These are phyloP conservation scores for Troides oblongomaculatus DNA, from an alignment of 2,888 invertebrate genomes.

Conservation along the genomic window DNA sequence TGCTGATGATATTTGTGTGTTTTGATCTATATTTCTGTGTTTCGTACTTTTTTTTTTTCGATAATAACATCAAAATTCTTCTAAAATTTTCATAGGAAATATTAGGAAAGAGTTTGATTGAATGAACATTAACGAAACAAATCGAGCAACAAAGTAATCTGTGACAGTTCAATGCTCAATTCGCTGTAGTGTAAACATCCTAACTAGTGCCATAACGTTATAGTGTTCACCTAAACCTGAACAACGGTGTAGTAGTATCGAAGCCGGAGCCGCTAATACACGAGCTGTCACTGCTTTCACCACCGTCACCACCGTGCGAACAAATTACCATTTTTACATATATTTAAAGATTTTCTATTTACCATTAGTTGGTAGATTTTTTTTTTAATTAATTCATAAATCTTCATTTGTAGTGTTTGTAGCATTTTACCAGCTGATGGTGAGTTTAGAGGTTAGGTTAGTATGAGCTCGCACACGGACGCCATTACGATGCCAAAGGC, in stretches of 20 bases:
- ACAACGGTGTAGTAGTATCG: too few relatives aligned
- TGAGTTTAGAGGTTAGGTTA: slow-evolving; percentile 22
- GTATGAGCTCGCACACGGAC: background rate
- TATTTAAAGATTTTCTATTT: background rate
- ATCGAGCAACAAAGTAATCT: background rate
- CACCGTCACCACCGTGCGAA: slow-evolving; percentile 21
- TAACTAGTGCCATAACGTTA: too few relatives aligned
- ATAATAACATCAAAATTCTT: background rate
- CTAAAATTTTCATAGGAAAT: background rate
- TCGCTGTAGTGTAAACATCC: too few relatives aligned
- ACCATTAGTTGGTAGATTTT: slow-evolving; percentile 4
- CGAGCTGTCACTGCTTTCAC: background rate
- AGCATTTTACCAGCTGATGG: slow-evolving; percentile 8
- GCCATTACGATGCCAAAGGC: background rate
- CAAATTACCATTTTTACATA: slow-evolving; percentile 26
- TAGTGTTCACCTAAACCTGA: too few relatives aligned
- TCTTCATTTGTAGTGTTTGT: background rate
- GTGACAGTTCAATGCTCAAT: background rate
- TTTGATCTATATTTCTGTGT: background rate
- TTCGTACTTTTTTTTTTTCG: too few relatives aligned
- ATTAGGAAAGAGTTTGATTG: background rate
- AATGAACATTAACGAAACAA: background rate
- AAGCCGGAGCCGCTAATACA: background rate
- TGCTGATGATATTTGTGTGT: background rate
- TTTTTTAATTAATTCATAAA: background rate